Conservation (phyloP, 1,140 invertebrate genomes). For the Episyrphus balteatus region DNA sequence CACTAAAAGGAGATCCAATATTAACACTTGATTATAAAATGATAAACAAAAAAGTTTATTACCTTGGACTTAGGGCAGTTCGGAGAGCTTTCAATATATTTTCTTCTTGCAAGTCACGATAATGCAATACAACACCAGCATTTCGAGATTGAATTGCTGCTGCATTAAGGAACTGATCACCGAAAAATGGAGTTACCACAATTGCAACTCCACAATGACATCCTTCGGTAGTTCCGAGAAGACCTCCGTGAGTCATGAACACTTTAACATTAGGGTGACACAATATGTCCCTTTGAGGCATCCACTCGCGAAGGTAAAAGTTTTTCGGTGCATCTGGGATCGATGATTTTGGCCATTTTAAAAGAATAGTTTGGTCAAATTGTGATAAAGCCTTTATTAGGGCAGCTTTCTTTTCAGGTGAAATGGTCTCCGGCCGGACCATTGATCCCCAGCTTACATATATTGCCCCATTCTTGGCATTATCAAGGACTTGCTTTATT, state of each 20-base stretch:
- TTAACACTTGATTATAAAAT: conserved; percentile 10
- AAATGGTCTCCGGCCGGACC: conserved; percentile 45
- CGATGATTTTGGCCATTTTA: conserved; percentile 52
- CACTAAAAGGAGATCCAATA: conserved; percentile 11
- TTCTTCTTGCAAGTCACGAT: conserved; percentile 41
- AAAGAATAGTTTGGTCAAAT: conserved; percentile 47
- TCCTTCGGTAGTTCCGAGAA: conserved; percentile 56
- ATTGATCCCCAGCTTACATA: conserved; percentile 56
- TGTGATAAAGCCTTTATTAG: conserved; percentile 46
- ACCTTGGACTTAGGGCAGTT: conserved; percentile 21
- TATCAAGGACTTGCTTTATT: conserved; percentile 49
- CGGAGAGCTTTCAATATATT: conserved; percentile 37
- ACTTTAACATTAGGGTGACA: conserved; percentile 52
- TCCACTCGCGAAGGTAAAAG: conserved; percentile 47
- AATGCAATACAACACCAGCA: conserved; percentile 41
- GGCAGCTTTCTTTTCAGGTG: conserved; percentile 39
- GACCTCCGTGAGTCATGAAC: conserved; percentile 59
- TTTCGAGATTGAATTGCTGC: conserved; percentile 44
- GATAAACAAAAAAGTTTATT: background rate
- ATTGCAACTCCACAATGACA: conserved; percentile 56
- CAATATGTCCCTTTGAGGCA: conserved; percentile 53
- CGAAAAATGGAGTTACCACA: conserved; percentile 53
- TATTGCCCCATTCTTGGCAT: conserved; percentile 49
- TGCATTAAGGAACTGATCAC: conserved; percentile 48
- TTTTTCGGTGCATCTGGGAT: conserved; percentile 44